phyloP scores from a whole-genome alignment of 1,140 invertebrate species.

The Diachasmimorpha longicaudata region DNA sequence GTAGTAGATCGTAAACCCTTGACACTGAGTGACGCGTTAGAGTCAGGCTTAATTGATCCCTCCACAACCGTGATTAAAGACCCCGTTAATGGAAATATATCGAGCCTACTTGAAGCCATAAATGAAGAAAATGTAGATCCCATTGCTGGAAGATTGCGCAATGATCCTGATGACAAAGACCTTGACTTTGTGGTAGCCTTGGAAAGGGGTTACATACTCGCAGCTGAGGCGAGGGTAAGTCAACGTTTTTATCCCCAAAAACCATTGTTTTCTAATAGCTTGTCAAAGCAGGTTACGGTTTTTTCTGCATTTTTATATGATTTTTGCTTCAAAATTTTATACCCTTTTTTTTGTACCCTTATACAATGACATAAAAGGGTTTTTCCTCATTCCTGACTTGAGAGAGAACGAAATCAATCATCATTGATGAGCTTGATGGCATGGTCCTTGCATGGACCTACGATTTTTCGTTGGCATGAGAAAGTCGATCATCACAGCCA shows the following conservation, averaged over 20 bases:
- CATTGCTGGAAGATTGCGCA: slow-evolving; percentile 72
- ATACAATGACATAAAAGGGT: slow-evolving; percentile 20
- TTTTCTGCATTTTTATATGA: slow-evolving; percentile 37
- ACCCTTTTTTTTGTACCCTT: slow-evolving; percentile 12
- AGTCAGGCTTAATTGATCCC: slow-evolving; percentile 81
- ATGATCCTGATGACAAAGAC: slow-evolving; percentile 69
- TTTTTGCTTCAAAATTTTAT: slow-evolving; percentile 26
- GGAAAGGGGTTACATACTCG: slow-evolving; percentile 84
- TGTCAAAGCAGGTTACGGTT: slow-evolving; percentile 41
- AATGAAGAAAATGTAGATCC: slow-evolving; percentile 78
- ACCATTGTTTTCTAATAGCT: slow-evolving; percentile 20
- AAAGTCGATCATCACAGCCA: slow-evolving; percentile 28
- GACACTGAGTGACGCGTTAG: slow-evolving; percentile 79
- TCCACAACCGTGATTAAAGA: slow-evolving; percentile 83
- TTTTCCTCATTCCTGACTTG: slow-evolving; percentile 17
- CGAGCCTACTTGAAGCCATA: slow-evolving; percentile 81
- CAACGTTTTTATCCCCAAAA: slow-evolving; percentile 24
- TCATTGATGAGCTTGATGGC: slow-evolving; percentile 43
- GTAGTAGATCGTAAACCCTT: slow-evolving; percentile 73
- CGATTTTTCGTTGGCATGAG: slow-evolving; percentile 33
- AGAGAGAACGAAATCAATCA: slow-evolving; percentile 15
- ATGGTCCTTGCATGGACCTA: slow-evolving; percentile 48
- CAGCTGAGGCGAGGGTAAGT: slow-evolving; percentile 93
- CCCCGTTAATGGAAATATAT: slow-evolving; percentile 75
- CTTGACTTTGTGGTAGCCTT: slow-evolving; percentile 87